Evolutionary conservation across 1,140 invertebrate genomes (phyloP).

Genomic region (Aphis gossypii): DNA sequence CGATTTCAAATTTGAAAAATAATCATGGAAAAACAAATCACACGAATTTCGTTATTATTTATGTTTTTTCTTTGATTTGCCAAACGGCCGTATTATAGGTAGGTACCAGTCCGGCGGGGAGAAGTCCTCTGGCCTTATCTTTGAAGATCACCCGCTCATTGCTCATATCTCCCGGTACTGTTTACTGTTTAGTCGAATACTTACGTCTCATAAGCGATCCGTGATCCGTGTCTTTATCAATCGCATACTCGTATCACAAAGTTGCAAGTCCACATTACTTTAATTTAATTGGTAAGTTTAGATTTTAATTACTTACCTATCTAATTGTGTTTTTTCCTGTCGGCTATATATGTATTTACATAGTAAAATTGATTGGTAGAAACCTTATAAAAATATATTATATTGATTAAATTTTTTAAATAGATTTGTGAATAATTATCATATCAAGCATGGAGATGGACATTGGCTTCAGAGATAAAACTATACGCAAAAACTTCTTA

Average conservation of each 20-base stretch:
- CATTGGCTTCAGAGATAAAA: not conserved
- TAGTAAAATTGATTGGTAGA: not conserved
- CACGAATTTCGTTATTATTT: no score
- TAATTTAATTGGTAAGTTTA: not conserved
- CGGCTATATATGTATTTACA: not conserved
- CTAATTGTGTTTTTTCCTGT: not conserved
- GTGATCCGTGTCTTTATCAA: not conserved
- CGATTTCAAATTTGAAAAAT: no score
- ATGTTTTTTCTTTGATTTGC: no score
- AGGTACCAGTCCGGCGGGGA: no score
- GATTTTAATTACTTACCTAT: not conserved
- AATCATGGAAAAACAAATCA: no score
- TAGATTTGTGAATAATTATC: not conserved
- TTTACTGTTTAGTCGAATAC: no score
- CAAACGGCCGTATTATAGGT: no score
- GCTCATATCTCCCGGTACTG: no score
- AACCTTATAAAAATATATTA: not conserved
- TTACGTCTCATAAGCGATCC: no score
- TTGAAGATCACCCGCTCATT: no score
- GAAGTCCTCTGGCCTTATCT: no score
- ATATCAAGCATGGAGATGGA: not conserved
- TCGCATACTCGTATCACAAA: not conserved
- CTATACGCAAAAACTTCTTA: not conserved
- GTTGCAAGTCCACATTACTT: not conserved
- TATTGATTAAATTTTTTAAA: not conserved